Percentiles rank a stretch among this genome's conserved stretches.
phyloP scores from a whole-genome alignment of 2,113 vertebrate genomes.

The Muntiacus muntjak region DNA sequence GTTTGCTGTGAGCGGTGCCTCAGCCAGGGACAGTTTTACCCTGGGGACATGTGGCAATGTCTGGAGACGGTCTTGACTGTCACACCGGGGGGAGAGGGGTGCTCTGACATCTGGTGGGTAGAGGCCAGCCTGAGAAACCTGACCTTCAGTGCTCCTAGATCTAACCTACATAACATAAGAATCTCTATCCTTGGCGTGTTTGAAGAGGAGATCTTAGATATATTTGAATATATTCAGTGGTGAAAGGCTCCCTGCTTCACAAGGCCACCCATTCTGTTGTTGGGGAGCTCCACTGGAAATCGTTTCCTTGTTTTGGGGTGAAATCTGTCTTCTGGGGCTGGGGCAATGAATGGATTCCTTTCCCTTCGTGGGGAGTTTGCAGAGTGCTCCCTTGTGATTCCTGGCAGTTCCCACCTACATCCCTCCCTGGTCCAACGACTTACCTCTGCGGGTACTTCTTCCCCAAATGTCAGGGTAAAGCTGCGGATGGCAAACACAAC shows the following conservation, averaged over 20 bases:
- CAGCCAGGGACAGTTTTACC: background rate
- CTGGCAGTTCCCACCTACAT: background rate
- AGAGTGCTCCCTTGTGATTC: background rate
- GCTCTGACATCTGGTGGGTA: background rate
- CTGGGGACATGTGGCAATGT: background rate
- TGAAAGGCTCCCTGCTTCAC: background rate
- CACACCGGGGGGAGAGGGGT: background rate
- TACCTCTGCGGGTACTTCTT: fast-evolving
- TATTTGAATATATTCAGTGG: background rate
- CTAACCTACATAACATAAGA: background rate
- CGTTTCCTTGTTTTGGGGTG: background rate
- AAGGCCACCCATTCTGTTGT: background rate
- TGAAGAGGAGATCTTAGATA: background rate
- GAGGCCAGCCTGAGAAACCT: background rate
- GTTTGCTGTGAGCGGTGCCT: background rate
- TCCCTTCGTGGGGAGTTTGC: background rate
- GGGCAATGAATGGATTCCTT: background rate
- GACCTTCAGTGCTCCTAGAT: background rate
- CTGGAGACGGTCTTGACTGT: background rate
- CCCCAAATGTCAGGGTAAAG: background rate
- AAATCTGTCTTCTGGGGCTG: background rate
- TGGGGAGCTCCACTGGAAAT: background rate
- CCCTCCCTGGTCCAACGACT: background rate
- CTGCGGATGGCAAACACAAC: background rate
- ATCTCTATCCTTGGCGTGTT: background rate